A percentile compares a stretch with the other conserved stretches of the same genome.
These are phyloP conservation scores for Meghimatium bilineatum DNA, from an alignment of 2,888 invertebrate species.

Conservation along the genomic window DNA sequence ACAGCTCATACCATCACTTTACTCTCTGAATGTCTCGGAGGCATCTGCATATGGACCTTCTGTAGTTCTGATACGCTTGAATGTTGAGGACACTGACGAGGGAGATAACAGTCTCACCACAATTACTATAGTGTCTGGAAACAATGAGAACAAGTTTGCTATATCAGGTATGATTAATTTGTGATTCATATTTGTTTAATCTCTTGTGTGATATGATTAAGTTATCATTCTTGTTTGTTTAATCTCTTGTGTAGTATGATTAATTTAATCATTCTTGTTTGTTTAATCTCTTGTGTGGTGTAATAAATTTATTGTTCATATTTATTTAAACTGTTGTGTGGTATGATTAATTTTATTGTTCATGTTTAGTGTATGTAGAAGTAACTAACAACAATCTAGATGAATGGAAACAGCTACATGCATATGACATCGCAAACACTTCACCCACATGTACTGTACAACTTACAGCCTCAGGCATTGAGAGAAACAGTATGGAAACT, in stretches of 20 bases:
- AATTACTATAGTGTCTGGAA: conserved; percentile 51
- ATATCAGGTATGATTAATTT: conserved; percentile 25
- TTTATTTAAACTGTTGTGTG: not conserved
- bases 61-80: conserved; percentile 82
- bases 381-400: no score
- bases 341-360: not conserved
- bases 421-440: no score
- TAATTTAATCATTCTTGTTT: not conserved
- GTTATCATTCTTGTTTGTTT: not conserved
- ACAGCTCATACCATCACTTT: conserved; percentile 87
- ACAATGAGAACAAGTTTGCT: conserved; percentile 42
- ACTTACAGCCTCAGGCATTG: no score
- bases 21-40: conserved; percentile 91
- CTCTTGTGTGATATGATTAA: not conserved
- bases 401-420: no score
- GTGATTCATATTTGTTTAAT: not conserved
- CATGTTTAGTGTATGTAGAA: not conserved
- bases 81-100: conserved; percentile 93
- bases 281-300: not conserved
- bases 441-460: no score
- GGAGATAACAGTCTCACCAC: conserved; percentile 43
- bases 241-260: not conserved
- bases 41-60: conserved; percentile 80
- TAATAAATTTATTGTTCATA: not conserved
- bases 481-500: no score